Evolutionary conservation across 2,888 invertebrate species (phyloP).

Genomic region (Pandemis heparana): DNA sequence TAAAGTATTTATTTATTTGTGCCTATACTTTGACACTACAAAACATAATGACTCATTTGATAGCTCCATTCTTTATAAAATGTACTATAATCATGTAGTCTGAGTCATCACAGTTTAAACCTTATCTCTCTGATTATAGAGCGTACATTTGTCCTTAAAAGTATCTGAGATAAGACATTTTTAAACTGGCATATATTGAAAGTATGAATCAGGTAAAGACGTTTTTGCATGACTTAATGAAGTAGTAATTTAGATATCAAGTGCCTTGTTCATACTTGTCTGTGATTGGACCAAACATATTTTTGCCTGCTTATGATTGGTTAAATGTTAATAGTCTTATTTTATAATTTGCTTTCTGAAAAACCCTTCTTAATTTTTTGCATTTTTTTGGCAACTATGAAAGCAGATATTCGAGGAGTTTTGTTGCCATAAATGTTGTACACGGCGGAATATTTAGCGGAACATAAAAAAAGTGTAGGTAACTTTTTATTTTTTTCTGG

Average conservation of each 20-base stretch:
- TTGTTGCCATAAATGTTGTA: too few species aligned
- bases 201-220: not conserved
- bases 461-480: too few species aligned
- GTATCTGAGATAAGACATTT: not conserved
- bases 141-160: not conserved
- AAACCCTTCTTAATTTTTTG: not conserved
- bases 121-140: not conserved
- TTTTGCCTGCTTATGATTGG: not conserved
- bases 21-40: too few species aligned
- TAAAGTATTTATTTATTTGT: too few species aligned
- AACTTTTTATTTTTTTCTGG: too few species aligned
- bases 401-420: not conserved
- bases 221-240: not conserved
- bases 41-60: too few species aligned
- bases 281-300: not conserved
- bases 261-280: not conserved
- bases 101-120: not conserved
- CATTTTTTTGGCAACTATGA: not conserved
- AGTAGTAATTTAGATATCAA: not conserved
- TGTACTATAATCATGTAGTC: not conserved
- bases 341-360: not conserved
- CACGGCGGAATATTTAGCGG: too few species aligned
- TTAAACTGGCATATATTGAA: not conserved
- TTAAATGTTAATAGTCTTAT: not conserved
- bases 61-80: not conserved